A percentile compares a stretch with the other conserved stretches of the same genome.
These are phyloP conservation scores for Phaenicophaeus curvirostris DNA, from an alignment of 2,797 vertebrate genomes.

Conservation along the genomic window DNA sequence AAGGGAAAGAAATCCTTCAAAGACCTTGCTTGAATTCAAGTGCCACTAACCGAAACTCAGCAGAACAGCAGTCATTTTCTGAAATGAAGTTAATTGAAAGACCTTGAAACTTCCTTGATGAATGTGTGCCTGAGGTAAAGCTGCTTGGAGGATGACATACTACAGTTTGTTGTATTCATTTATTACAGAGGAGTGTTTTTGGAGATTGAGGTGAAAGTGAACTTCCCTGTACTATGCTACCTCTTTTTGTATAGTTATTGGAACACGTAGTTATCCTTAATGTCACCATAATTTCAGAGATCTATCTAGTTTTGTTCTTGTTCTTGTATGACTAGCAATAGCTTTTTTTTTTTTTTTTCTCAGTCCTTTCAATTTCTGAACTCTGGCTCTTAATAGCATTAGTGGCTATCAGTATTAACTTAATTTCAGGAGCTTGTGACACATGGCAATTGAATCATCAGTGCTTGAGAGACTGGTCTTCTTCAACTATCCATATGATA, in stretches of 20 bases:
- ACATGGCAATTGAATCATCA: neutral
- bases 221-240: neutral
- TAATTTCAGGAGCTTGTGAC: neutral
- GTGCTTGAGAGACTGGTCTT: fast-evolving
- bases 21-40: neutral
- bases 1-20: neutral
- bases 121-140: neutral
- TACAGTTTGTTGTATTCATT: neutral
- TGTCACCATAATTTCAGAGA: neutral
- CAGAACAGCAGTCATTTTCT: neutral
- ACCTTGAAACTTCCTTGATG: neutral
- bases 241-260: neutral
- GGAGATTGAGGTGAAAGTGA: neutral
- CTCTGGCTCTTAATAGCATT: neutral
- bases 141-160: neutral
- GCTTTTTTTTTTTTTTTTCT: neutral
- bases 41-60: neutral
- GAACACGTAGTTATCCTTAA: neutral
- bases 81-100: neutral
- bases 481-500: neutral
- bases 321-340: neutral
- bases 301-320: neutral
- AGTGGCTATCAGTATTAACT: neutral
- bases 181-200: neutral
- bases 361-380: neutral